A percentile compares a stretch with the other conserved stretches of the same genome.
These are phyloP conservation scores for Sipha flava DNA, from an alignment of 1,140 invertebrate genomes.

Conservation along the genomic window DNA sequence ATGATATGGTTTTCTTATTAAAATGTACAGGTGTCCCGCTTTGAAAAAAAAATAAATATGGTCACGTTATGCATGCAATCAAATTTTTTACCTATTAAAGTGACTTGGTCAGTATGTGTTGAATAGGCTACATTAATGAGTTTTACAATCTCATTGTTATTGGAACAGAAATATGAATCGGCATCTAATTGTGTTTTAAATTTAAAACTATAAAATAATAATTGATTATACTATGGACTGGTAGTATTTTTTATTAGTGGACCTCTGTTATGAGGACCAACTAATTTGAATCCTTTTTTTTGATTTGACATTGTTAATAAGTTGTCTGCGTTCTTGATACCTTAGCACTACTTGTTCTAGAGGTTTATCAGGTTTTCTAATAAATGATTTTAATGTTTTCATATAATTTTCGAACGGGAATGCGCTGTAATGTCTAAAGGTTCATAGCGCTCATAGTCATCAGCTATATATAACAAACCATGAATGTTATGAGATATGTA, in stretches of 20 bases:
- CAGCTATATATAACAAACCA: conserved; percentile 42
- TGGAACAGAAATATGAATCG: background rate
- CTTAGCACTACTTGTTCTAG: conserved; percentile 38
- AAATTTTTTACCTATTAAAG: background rate
- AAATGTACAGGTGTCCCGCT: background rate
- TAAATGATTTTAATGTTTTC: conserved; percentile 42
- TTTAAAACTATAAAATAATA: background rate
- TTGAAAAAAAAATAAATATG: background rate
- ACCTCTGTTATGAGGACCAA: background rate
- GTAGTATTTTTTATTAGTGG: background rate
- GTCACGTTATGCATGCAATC: background rate
- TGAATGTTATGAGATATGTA: conserved; percentile 40
- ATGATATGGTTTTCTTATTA: background rate
- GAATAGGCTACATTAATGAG: background rate
- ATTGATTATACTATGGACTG: background rate
- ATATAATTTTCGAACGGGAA: conserved; percentile 46
- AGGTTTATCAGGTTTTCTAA: conserved; percentile 38
- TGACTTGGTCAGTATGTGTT: background rate
- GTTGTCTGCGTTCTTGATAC: background rate
- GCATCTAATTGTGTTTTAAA: background rate
- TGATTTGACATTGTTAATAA: background rate
- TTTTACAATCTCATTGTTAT: background rate
- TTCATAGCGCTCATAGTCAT: conserved; percentile 44
- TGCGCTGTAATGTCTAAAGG: conserved; percentile 39
- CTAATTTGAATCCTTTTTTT: background rate